phyloP scores from a whole-genome alignment of 1,140 invertebrate genomes.

The Drosophila sp. region DNA sequence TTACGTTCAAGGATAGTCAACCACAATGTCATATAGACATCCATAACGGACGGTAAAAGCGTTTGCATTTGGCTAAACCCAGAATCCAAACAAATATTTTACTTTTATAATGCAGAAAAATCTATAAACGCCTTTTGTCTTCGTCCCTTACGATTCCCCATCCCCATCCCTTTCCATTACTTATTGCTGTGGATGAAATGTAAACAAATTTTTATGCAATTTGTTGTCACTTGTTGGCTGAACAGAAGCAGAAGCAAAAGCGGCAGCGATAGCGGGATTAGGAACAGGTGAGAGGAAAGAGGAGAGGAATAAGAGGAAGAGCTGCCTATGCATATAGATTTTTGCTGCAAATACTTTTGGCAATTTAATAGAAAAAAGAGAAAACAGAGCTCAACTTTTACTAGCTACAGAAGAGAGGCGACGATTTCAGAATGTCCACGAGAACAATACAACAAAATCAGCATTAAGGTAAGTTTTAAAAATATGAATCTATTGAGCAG shows the following conservation, averaged over 20 bases:
- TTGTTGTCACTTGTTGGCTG: conserved; percentile 60
- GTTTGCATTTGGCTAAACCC: conserved; percentile 43
- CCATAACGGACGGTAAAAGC: conserved; percentile 30
- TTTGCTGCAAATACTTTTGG: not conserved
- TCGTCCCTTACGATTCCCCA: not conserved
- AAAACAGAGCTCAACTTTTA: not conserved
- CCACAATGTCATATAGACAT: conserved; percentile 59
- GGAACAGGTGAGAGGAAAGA: not conserved
- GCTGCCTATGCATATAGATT: conserved; percentile 22
- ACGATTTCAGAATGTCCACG: too few relatives aligned
- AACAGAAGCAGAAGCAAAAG: conserved; percentile 5
- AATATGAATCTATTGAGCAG: too few relatives aligned
- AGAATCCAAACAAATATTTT: conserved; percentile 68
- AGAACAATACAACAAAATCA: too few relatives aligned
- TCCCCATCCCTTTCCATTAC: not conserved
- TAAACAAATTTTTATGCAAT: conserved; percentile 75
- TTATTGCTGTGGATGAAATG: conserved; percentile 31
- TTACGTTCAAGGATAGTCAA: not conserved
- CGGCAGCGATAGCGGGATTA: too few relatives aligned
- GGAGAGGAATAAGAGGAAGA: not conserved
- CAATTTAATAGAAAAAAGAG: not conserved
- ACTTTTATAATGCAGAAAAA: conserved; percentile 57
- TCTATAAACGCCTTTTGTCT: conserved; percentile 52
- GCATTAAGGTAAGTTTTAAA: too few relatives aligned
- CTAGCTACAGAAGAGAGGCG: too few relatives aligned